Base-by-base conservation (phyloP, 2,113 vertebrate species). In the Azemiops feae region DNA sequence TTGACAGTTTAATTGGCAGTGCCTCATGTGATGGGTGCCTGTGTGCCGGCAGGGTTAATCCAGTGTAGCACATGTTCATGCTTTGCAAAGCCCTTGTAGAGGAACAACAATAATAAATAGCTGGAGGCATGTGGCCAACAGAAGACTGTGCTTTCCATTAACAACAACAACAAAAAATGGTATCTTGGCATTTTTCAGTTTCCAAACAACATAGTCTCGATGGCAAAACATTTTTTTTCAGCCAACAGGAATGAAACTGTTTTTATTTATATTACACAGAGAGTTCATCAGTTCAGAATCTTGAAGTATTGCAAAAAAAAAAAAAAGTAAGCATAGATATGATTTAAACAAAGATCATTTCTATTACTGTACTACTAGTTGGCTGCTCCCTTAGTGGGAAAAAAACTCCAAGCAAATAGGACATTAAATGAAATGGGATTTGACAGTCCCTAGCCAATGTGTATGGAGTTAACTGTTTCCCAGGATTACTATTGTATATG, bases 291-390 rank as follows among this genome's bases (percentile, higher is more conserved):
- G 3, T 45, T 69, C 14, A 47, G 0, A 1, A n/a, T 0, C 85
- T 30, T 91, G 94, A 95, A 94, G 91, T 95, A 92, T 27, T 43
- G 91, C 53, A 69, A 25, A 11, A 50, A 47, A 69, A 25, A 11
- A 50, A 47, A 47, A 0, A 0, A n/a, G 10, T 91, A 34, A 87
- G 93, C 53, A 87, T 43, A 87, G 52, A 53, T 94, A 87, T 30
- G 69, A 25, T 60, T 23, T 57, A 47, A 50, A 6, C 39, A 86
- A 58, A 91, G 9, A 10, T 47, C 0, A 27, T 86, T 58, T 58
- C n/a, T 25, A 9, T 74, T 58, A 64, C n/a, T 2, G 3, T 47
- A 88, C 23, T 39, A 69, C 7, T 12, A 22, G 5, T 30, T 22
- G 69, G 86, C 8, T 74, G 12, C 50, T 34, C 25, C 34, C 5